Conservation (phyloP, 2,113 vertebrate species). For the Nibea coibor region DNA sequence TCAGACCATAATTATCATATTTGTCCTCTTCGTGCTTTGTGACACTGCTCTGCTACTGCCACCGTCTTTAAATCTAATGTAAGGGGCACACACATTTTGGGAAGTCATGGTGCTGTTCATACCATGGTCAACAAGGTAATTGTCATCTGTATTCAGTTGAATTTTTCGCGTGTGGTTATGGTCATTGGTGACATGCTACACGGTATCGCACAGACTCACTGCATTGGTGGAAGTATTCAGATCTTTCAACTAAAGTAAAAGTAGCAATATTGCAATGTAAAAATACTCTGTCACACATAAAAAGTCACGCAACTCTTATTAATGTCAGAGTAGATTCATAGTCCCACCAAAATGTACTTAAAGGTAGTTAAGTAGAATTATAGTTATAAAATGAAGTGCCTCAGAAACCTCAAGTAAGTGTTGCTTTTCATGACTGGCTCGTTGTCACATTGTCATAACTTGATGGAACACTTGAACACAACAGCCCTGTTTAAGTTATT, state of each 20-base stretch:
- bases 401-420: too few species aligned
- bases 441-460: too few species aligned
- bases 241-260: neutral
- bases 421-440: too few species aligned
- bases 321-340: too few species aligned
- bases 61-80: conserved; percentile 12
- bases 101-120: neutral
- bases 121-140: neutral
- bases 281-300: too few species aligned
- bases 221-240: neutral
- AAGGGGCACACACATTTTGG: neutral
- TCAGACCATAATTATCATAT: neutral
- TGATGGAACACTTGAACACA: too few species aligned
- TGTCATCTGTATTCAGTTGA: neutral
- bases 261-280: neutral
- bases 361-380: too few species aligned
- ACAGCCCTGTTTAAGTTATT: too few species aligned
- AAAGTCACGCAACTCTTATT: too few species aligned
- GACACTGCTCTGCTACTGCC: neutral
- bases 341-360: too few species aligned
- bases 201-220: neutral
- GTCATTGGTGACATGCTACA: neutral
- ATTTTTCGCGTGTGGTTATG: neutral
- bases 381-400: too few species aligned
- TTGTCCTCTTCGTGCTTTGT: conserved; percentile 11